A percentile compares a stretch with the other conserved stretches of the same genome.
Conservation (phyloP, 64 coral and sea anemone genomes). For the Montipora cactus region DNA sequence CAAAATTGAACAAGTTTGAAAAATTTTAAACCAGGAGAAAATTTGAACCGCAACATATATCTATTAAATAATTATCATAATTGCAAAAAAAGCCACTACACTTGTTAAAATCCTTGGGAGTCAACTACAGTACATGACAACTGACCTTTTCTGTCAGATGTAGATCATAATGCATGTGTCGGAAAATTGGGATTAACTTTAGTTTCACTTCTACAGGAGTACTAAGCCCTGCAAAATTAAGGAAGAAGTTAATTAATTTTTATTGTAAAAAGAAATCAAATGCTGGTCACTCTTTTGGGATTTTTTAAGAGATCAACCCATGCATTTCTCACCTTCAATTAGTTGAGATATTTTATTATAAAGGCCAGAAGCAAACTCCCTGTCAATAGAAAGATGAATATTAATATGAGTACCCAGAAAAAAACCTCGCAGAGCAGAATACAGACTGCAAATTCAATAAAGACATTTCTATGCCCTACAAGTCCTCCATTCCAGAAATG, state of each 20-base stretch:
- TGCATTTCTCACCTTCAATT: conserved; percentile 87
- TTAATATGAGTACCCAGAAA: too few species aligned
- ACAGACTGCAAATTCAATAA: neutral
- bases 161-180: conserved; percentile 92
- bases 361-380: conserved; percentile 95
- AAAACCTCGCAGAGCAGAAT: neutral
- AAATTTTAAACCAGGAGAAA: too few species aligned
- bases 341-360: conserved; percentile 90
- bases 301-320: too few species aligned
- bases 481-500: too few species aligned
- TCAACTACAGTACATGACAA: too few species aligned
- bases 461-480: too few species aligned
- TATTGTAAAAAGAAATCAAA: too few species aligned
- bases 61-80: neutral
- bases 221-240: conserved; percentile 75
- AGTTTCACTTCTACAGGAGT: conserved; percentile 97
- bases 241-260: neutral
- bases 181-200: conserved; percentile 93
- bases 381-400: neutral
- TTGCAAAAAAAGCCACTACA: neutral
- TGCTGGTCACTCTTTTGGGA: too few species aligned
- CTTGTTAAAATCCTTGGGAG: too few species aligned
- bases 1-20: too few species aligned
- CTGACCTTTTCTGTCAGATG: conserved; percentile 86
- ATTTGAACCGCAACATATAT: too few species aligned